Percentiles rank a stretch among this genome's conserved stretches.
These are phyloP conservation scores for Pao palembangensis DNA, from an alignment of 2,113 vertebrate species.

Conservation along the genomic window DNA sequence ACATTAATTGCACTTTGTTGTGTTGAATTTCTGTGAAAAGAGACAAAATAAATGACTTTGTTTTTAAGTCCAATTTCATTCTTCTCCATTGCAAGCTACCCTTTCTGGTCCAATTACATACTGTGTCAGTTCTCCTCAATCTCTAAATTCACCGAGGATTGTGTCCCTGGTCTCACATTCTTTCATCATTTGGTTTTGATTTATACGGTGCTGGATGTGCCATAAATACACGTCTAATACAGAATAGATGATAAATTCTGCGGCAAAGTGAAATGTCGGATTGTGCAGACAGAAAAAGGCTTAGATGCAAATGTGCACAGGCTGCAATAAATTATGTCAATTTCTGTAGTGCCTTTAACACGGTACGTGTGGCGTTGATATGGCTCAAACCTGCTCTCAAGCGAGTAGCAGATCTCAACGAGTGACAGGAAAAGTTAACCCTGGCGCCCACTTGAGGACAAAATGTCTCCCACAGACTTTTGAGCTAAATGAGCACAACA, in stretches of 20 bases:
- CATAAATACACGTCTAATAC: constrained; percentile 36
- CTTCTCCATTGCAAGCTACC: neutral
- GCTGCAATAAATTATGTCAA: constrained; percentile 24
- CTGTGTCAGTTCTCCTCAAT: constrained; percentile 23
- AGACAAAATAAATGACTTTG: neutral
- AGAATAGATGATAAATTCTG: constrained; percentile 34
- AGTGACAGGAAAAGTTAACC: constrained; percentile 3
- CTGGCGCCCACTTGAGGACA: constrained; percentile 68
- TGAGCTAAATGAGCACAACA: constrained; percentile 3
- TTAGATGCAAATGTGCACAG: constrained; percentile 23
- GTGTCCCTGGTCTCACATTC: constrained; percentile 11
- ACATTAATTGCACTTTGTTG: neutral
- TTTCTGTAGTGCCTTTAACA: neutral
- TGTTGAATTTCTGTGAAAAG: constrained; percentile 5
- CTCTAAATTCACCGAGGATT: constrained; percentile 24
- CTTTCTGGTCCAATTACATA: constrained; percentile 22
- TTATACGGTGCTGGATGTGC: constrained; percentile 21
- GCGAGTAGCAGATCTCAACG: neutral
- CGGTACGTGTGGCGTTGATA: constrained; percentile 21
- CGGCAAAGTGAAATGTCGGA: constrained; percentile 31
- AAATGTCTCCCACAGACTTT: constrained; percentile 44
- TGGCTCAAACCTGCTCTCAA: constrained; percentile 7
- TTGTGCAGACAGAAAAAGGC: constrained; percentile 27
- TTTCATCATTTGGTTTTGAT: constrained; percentile 40
- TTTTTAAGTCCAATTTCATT: constrained; percentile 6